Conservation (phyloP, 1,140 invertebrate genomes). For the Scylla paramamosain region DNA sequence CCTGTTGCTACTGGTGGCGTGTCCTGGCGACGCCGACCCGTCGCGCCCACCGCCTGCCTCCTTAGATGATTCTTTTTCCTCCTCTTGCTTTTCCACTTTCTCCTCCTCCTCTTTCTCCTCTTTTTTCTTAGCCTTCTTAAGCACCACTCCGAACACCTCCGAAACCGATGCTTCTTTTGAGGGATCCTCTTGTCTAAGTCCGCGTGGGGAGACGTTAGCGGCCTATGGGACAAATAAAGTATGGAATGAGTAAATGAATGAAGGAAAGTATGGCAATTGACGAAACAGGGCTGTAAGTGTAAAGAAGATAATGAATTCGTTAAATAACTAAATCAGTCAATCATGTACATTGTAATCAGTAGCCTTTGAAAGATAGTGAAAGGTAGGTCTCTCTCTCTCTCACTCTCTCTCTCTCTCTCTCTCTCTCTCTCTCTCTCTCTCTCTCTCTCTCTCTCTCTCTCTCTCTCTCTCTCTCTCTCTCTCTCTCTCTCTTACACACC, state of each 20-base stretch:
- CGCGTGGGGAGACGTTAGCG: neutral
- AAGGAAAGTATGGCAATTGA: neutral
- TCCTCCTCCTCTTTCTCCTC: neutral
- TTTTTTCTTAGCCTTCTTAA: constrained; percentile 43
- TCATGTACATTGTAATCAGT: no score
- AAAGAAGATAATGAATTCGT: no score
- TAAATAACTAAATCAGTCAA: no score
- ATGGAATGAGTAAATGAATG: neutral
- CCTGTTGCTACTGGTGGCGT: neutral
- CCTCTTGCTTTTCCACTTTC: neutral
- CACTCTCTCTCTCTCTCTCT: no score
- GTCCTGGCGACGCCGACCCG: neutral
- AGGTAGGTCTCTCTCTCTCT: no score
- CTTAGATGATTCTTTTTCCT: neutral
- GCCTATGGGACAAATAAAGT: neutral
- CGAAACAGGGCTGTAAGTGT: no score
- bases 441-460: neutral
- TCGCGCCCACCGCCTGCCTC: no score
- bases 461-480: neutral
- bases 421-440: no score
- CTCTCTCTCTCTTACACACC: no score
- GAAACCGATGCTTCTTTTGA: neutral
- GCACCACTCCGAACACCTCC: constrained; percentile 57
- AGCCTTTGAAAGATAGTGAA: no score
- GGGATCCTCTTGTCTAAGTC: neutral